Evolutionary conservation across 2,797 vertebrate genomes (phyloP), one percentile per base, ranked within the genome.

Genomic region (Eulemur albifrons): DNA sequence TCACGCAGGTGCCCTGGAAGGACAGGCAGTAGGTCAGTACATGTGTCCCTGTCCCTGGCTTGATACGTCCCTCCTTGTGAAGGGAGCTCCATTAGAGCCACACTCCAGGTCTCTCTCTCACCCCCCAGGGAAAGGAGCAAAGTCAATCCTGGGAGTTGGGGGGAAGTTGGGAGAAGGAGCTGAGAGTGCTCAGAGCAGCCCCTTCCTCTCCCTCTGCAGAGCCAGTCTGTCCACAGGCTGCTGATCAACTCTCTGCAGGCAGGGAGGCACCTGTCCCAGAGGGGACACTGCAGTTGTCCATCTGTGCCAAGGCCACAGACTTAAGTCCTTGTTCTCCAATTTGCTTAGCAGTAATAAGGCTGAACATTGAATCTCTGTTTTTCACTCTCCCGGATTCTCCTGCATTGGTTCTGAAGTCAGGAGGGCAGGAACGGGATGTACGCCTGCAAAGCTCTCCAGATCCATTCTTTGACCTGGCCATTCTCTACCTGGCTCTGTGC

Each of bases 1-100:
- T 98, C 72, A 97, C 92, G 82, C 99, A 99, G 1, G 90, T 52
- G 86, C 98, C 97, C 99, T 99, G 96, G 65, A 94, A 73, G 27
- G 73, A 97, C 90, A 95, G 35, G 80, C 0, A 11, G 86, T 1
- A 1, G 23, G 40, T 98, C 43, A 95, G 70, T 20, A 4, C 40
- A 48, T 54, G 20, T 2, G 3, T 27, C 6, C 12, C 79, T 4
- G 11, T 57, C 27, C 12, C n/a, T 50, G 12, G 40, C 2, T 76
- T 70, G 23, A 35, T 2, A 17, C 20, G 23, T 67, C 77, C 45
- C 15, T 70, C 50, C 27, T 40, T 15, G 18, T 1, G 7, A 89
- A 67, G 40, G 59, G n/a, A 27, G 35, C 25, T 80, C 50, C 18
- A 23, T 25, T 18, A 50, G 32, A 32, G 27, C 48, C 18, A 52